These are phyloP conservation scores for Eupithecia exiguata DNA, from an alignment of 2,888 invertebrate species.

Conservation along the genomic window DNA sequence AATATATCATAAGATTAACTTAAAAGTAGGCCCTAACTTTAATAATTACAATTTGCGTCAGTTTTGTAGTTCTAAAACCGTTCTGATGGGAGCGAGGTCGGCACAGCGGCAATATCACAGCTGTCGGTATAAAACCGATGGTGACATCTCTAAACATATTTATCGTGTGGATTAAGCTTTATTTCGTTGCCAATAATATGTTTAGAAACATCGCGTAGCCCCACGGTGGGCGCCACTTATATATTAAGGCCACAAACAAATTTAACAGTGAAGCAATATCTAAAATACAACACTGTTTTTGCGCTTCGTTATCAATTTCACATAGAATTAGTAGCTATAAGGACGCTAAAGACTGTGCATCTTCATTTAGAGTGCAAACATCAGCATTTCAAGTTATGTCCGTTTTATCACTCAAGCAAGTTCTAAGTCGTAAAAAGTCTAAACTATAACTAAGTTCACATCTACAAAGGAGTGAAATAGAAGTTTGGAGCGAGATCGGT, in stretches of 20 bases:
- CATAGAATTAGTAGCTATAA: slow-evolving; percentile 55
- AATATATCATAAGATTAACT: slow-evolving; percentile 59
- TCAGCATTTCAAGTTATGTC: slow-evolving; percentile 21
- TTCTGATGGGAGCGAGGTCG: slow-evolving; percentile 64
- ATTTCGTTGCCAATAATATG: slow-evolving; percentile 42
- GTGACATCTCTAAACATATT: slow-evolving; percentile 54
- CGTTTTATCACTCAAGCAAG: slow-evolving; percentile 33
- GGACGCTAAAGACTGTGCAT: slow-evolving; percentile 72
- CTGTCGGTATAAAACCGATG: slow-evolving; percentile 66
- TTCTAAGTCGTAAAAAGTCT: slow-evolving; percentile 43
- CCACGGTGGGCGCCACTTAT: slow-evolving; percentile 72
- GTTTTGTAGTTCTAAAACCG: slow-evolving; percentile 58
- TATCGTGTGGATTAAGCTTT: slow-evolving; percentile 26
- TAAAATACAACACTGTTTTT: slow-evolving; percentile 64
- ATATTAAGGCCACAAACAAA: slow-evolving; percentile 82
- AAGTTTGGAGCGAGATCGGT: slow-evolving; percentile 74
- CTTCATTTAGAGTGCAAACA: slow-evolving; percentile 40
- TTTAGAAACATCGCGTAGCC: slow-evolving; percentile 61
- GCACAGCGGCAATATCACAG: slow-evolving; percentile 83
- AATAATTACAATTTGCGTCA: slow-evolving; percentile 49
- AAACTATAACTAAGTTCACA: slow-evolving; percentile 62
- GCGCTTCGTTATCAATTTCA: slow-evolving; percentile 61
- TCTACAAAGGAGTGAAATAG: slow-evolving; percentile 63
- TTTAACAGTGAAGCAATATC: slow-evolving; percentile 73
- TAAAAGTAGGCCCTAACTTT: slow-evolving; percentile 71